phyloP scores from a whole-genome alignment of 2,113 vertebrate species.

The Chunga burmeisteri region DNA sequence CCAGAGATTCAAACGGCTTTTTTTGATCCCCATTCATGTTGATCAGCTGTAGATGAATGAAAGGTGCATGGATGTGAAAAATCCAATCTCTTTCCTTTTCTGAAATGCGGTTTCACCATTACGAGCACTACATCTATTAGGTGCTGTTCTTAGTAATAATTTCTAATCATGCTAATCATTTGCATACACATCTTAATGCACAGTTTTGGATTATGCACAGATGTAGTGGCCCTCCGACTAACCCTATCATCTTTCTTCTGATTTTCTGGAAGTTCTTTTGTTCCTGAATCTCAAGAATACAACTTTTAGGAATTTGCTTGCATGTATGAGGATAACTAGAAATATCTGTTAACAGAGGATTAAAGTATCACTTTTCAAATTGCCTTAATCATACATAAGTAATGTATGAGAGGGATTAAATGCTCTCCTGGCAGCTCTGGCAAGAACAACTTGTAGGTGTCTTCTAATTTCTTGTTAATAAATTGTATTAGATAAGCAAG shows the following conservation, averaged over 20 bases:
- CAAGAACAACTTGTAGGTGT: background rate
- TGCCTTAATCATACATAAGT: background rate
- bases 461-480: background rate
- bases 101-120: background rate
- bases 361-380: background rate
- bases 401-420: background rate
- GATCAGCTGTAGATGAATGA: background rate
- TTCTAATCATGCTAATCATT: background rate
- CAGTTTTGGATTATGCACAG: background rate
- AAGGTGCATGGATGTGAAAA: background rate
- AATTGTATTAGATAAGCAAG: background rate
- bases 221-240: background rate
- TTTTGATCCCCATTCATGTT: background rate
- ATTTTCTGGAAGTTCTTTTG: slow-evolving; percentile 33
- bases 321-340: background rate
- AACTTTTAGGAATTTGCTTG: background rate
- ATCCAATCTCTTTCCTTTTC: background rate
- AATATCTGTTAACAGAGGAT: background rate
- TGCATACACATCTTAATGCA: background rate
- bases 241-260: background rate
- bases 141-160: background rate
- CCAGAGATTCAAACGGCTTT: background rate
- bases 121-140: background rate
- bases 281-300: slow-evolving; percentile 9
- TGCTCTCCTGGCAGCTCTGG: background rate